Base-by-base conservation (phyloP, 2,888 invertebrate species). In the Liposcelis brunnea region DNA sequence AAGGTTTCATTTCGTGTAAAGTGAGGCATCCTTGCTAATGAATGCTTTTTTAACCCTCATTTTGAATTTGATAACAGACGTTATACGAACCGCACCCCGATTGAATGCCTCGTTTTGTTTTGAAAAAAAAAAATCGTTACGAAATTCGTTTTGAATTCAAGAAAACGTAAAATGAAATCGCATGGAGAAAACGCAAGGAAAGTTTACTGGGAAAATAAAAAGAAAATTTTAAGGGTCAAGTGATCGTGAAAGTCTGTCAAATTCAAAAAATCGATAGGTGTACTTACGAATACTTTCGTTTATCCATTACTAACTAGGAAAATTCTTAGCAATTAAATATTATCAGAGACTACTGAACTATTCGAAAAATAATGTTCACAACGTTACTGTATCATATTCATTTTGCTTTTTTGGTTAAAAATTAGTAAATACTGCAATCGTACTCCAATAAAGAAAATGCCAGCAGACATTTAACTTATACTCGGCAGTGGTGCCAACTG, bases 191-290 rank as follows among this genome's bases (percentile, higher is more conserved):
- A 4, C 5, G 8, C 8, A 26, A 8, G 8, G 26, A 26, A 26
- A 8, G 26, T 26, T 6, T 26, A 26, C 4, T n/a, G 8, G 4
- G 26, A 26, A 26, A 26, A 26, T 4, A 26, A 26, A 26, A 26
- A 26, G 8, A 26, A 26, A 26, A 8, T 8, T 6, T 35, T 6
- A 40, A 6, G 40, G 40, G 19, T 40, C 40, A 40, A 40, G 15
- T 40, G 16, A n/a, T 14, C 19, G 40, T 14, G 19, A 40, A 40
- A 18, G 4, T 19, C 19, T 18, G 40, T 12, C 15, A 18, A n/a
- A n/a, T 16, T 40, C 15, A 19, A 40, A 40, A 40, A 40, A 40
- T 40, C 40, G 16, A 40, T 40, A 40, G 16, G 40, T 19, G 21
- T 14, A 40, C 40, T 40, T 19, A 40, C 40, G 40, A 40, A 18